Percentiles rank a stretch among this genome's conserved stretches.
Evolutionary conservation across 2,888 invertebrate genomes (phyloP).

Genomic region (Polia nebulosa): DNA sequence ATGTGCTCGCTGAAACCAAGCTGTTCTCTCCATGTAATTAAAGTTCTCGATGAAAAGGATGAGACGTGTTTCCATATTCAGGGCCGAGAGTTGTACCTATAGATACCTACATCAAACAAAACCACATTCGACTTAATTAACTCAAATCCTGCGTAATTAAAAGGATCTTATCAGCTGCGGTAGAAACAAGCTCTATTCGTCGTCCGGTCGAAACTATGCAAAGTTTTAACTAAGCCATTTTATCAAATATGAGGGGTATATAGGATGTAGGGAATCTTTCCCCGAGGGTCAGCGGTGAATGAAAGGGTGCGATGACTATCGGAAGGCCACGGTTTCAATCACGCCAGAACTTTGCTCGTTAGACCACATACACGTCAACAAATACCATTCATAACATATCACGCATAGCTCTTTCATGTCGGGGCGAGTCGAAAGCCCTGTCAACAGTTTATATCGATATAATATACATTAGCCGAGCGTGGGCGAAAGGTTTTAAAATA

Average conservation of each 20-base stretch:
- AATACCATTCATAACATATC: slow-evolving; percentile 80
- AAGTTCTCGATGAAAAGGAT: slow-evolving; percentile 43
- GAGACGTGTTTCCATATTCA: slow-evolving; percentile 41
- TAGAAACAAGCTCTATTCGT: slow-evolving; percentile 70
- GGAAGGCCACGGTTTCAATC: slow-evolving; percentile 84
- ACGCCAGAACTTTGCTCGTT: slow-evolving; percentile 84
- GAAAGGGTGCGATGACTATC: slow-evolving; percentile 87
- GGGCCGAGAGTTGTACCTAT: slow-evolving; percentile 6
- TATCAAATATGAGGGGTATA: slow-evolving; percentile 78
- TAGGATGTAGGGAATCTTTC: slow-evolving; percentile 66
- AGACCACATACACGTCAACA: slow-evolving; percentile 78
- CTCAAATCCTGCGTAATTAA: slow-evolving; percentile 67
- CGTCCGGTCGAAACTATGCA: slow-evolving; percentile 76
- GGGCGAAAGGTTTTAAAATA: slow-evolving; percentile 24
- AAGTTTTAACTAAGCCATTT: slow-evolving; percentile 86
- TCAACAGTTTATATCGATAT: slow-evolving; percentile 69
- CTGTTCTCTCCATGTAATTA: slow-evolving; percentile 28
- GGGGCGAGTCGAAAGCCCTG: slow-evolving; percentile 72
- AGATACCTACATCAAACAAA: slow-evolving; percentile 43
- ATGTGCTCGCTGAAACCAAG: slow-evolving; percentile 11
- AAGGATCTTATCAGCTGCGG: slow-evolving; percentile 69
- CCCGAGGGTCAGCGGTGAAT: slow-evolving; percentile 78
- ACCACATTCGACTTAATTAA: slow-evolving; percentile 62
- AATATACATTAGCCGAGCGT: slow-evolving; percentile 46
- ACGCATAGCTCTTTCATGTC: slow-evolving; percentile 78